Percentiles rank a stretch among this genome's conserved stretches.
phyloP scores from a whole-genome alignment of 2,113 vertebrate genomes.

The Prinia subflava region DNA sequence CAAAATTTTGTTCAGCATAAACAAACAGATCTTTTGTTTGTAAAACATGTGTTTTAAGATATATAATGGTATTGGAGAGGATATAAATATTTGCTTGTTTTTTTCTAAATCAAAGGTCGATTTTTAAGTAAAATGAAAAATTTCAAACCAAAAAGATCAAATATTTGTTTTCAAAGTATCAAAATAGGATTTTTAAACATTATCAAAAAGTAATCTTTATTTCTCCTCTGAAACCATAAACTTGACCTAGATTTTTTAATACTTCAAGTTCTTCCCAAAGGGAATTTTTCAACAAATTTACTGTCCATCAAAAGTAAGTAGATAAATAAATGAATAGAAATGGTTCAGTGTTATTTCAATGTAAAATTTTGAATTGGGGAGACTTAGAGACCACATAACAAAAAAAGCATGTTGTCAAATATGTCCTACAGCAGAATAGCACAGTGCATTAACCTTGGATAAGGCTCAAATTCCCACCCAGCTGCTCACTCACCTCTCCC shows the following conservation, averaged over 20 bases:
- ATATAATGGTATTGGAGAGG: background rate
- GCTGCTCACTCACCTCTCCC: background rate
- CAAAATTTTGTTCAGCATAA: background rate
- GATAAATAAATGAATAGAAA: background rate
- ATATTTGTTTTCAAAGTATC: background rate
- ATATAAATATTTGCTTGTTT: background rate
- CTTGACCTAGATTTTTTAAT: constrained; percentile 20
- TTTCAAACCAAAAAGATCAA: background rate
- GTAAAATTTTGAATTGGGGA: background rate
- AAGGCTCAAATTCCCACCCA: background rate
- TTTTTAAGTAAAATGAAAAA: background rate
- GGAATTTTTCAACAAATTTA: background rate
- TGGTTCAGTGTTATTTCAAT: background rate
- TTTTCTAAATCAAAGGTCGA: background rate
- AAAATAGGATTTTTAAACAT: background rate
- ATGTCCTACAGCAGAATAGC: background rate
- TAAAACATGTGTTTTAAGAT: background rate
- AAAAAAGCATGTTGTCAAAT: background rate
- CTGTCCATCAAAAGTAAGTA: background rate
- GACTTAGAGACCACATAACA: background rate
- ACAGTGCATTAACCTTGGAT: background rate
- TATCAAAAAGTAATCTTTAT: background rate
- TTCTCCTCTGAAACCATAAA: background rate
- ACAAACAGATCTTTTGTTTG: background rate
- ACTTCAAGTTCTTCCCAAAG: background rate